Conservation (phyloP, 2,888 invertebrate genomes). For the Trichopoda pennipes region DNA sequence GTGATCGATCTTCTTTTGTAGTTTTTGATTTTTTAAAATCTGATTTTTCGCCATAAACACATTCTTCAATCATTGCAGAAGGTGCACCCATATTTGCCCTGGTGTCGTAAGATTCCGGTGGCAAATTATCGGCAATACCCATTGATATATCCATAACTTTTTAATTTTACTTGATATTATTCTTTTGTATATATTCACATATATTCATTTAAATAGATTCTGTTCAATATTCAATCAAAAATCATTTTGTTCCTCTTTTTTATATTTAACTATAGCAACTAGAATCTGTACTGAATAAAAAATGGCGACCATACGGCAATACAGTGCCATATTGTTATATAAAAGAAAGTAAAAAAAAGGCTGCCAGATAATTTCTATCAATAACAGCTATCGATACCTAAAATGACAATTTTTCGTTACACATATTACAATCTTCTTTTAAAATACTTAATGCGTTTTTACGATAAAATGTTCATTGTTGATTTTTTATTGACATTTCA, state of each 20-base stretch:
- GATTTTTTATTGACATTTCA: too few relatives aligned
- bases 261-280: constrained; percentile 9
- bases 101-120: constrained; percentile 44
- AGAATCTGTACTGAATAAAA: constrained; percentile 58
- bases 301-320: constrained; percentile 58
- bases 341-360: too few relatives aligned
- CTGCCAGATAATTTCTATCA: not conserved
- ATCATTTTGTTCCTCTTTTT: constrained; percentile 1
- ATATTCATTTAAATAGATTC: not conserved
- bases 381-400: too few relatives aligned
- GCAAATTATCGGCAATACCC: constrained; percentile 33
- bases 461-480: too few relatives aligned
- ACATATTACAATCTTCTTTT: too few relatives aligned
- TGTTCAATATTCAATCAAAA: not conserved
- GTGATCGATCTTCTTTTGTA: constrained; percentile 72
- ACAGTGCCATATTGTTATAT: constrained; percentile 10
- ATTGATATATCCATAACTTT: constrained; percentile 51
- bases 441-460: too few relatives aligned
- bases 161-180: not conserved
- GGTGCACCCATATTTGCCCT: constrained; percentile 64
- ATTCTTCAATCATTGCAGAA: constrained; percentile 50
- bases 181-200: not conserved
- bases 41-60: constrained; percentile 73
- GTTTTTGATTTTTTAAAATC: constrained; percentile 66
- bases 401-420: too few relatives aligned